Percentiles rank a stretch among this genome's conserved stretches.
These are phyloP conservation scores for Hippocampus abdominalis DNA, from an alignment of 2,113 vertebrate species.

Conservation along the genomic window DNA sequence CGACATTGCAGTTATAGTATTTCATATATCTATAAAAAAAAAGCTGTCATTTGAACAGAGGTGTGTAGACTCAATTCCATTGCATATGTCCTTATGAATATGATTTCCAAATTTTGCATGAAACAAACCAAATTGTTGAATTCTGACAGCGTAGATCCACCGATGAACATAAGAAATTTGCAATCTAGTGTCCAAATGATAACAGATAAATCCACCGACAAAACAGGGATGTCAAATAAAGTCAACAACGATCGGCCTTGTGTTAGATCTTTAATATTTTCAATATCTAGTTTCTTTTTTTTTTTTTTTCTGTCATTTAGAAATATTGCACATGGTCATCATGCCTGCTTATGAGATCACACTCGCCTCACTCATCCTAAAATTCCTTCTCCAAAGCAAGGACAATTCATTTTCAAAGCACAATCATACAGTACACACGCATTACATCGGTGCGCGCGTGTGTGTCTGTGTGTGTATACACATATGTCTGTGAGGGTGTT, in stretches of 20 bases:
- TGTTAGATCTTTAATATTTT: constrained; percentile 82
- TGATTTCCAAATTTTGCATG: too few relatives aligned
- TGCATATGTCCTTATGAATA: too few relatives aligned
- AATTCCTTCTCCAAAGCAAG: constrained; percentile 75
- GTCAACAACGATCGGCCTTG: constrained; percentile 40
- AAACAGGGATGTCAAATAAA: neutral
- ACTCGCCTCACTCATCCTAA: constrained; percentile 72
- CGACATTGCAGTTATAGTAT: too few relatives aligned
- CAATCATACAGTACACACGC: constrained; percentile 76
- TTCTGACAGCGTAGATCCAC: too few relatives aligned
- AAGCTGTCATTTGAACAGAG: too few relatives aligned
- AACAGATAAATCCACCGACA: neutral
- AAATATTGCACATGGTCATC: constrained; percentile 85
- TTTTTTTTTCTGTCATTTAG: constrained; percentile 66
- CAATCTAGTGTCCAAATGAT: neutral
- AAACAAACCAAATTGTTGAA: too few relatives aligned
- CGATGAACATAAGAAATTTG: too few relatives aligned
- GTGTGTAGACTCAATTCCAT: too few relatives aligned
- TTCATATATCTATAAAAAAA: too few relatives aligned
- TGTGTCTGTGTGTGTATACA: constrained; percentile 65
- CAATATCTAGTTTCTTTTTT: constrained; percentile 70
- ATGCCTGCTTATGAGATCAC: constrained; percentile 76
- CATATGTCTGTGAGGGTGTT: constrained; percentile 44
- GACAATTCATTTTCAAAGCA: constrained; percentile 75
- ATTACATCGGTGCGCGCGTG: constrained; percentile 64